A percentile compares a stretch with the other conserved stretches of the same genome.
These are phyloP conservation scores for Chlorops oryzae DNA, from an alignment of 1,140 invertebrate species.

Conservation along the genomic window DNA sequence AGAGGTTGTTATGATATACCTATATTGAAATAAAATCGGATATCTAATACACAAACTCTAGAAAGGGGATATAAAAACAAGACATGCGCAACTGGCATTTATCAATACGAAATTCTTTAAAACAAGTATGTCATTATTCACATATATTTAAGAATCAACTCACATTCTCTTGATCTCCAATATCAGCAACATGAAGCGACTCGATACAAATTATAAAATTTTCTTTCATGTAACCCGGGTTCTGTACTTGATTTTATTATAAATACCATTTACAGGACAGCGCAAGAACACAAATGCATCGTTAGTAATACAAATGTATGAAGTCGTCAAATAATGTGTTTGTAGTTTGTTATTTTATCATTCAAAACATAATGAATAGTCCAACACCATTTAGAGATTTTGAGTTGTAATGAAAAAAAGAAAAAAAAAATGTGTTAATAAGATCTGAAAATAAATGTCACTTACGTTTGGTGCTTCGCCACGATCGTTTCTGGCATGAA, in stretches of 20 bases:
- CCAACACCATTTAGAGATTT: constrained; percentile 3
- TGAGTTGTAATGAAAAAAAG: constrained; percentile 34
- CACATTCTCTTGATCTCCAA: constrained; percentile 74
- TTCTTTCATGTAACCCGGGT: constrained; percentile 99
- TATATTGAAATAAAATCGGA: too few species aligned
- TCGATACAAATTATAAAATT: constrained; percentile 96
- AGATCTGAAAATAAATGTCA: constrained; percentile 25
- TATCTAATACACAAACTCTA: too few species aligned
- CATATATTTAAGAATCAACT: too few species aligned
- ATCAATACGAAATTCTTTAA: too few species aligned
- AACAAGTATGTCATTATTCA: too few species aligned
- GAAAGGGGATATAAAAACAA: too few species aligned
- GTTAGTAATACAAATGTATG: constrained; percentile 10
- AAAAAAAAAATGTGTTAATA: constrained; percentile 33
- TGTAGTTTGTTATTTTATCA: constrained; percentile 6
- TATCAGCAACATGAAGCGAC: constrained; percentile 88
- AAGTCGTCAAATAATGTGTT: too few species aligned
- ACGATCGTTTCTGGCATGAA: constrained; percentile 61
- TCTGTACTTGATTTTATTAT: constrained; percentile 55
- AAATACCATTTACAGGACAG: constrained; percentile 20
- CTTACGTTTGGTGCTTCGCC: constrained; percentile 65
- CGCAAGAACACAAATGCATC: constrained; percentile 5
- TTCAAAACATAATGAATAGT: constrained; percentile 1
- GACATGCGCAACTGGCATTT: too few species aligned
- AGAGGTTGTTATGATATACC: too few species aligned